Evolutionary conservation across 2,797 vertebrate genomes (phyloP).

Genomic region (Sternotherus odoratus): DNA sequence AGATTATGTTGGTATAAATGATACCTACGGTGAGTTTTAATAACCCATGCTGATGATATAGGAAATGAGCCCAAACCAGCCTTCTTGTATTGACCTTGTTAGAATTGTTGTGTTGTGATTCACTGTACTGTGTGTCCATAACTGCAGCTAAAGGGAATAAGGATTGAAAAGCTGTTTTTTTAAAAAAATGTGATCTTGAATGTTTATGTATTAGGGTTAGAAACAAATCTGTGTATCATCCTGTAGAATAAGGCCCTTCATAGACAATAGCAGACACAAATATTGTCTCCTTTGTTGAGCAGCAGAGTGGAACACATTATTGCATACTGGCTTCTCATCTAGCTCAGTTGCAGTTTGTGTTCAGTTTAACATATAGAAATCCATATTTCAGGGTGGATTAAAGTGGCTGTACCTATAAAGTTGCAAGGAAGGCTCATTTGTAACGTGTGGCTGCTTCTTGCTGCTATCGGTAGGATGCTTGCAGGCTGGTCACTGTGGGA

Average conservation of each 20-base stretch:
- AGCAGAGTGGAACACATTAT: background rate
- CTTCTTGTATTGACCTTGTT: background rate
- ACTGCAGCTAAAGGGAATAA: background rate
- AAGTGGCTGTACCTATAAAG: background rate
- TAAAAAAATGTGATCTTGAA: background rate
- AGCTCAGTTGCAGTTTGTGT: background rate
- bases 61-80: background rate
- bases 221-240: background rate
- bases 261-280: rapidly evolving
- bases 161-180: background rate
- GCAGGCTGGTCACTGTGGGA: background rate
- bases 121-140: background rate
- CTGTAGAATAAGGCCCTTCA: background rate
- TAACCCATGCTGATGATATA: background rate
- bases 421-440: background rate
- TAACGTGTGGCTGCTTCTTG: background rate
- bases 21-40: background rate
- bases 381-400: background rate
- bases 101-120: background rate
- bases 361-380: background rate
- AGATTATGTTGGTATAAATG: background rate
- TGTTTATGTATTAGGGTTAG: background rate
- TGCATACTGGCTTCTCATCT: background rate
- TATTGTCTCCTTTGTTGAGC: background rate
- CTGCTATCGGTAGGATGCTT: background rate